Base-by-base conservation (phyloP, 2,113 vertebrate species). In the Mobula birostris region DNA sequence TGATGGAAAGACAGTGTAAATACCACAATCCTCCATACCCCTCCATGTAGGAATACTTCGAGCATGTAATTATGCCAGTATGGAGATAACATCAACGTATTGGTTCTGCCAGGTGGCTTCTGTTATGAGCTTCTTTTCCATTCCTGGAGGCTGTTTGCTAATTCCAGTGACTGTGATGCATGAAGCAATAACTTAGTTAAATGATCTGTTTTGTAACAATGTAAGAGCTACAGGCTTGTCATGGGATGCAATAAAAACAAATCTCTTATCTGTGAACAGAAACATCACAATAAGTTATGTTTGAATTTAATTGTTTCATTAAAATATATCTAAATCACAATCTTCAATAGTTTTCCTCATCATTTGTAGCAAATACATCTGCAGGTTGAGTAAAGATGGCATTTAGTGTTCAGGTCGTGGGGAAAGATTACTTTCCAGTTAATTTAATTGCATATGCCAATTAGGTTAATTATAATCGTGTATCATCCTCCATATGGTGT, bases 381-480 rank as follows among this genome's bases (percentile, higher is more conserved):
- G 5, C 29, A 66, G 85, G 29, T 66, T 63, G 61, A 32, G 58
- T 88, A 61, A 88, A 88, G 12, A 61, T 88, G 1, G 29, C 29
- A 32, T 66, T 88, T 66, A 17, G 4, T n/a, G 85, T 63, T 66
- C 19, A 29, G 24, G 48, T 88, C 58, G 12, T 7, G 29, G 58
- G 85, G 85, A 66, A n/a, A 66, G 27, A 66, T 6, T 63, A 58
- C 85, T 63, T 66, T 63, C 61, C 58, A 32, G 61, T 88, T 17
- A n/a, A 88, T 88, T 88, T 88, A n/a, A 88, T 88, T 88, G 29
- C 14, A 88, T 19, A 88, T 61, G 61, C 27, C 85, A 63, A 66
- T 88, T 29, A 87, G 83, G 58, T 63, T 87, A 87, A 87, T 87
- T 87, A 87, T 58, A 63, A 27, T 58, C 29, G 56, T 87, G 82